phyloP scores from a whole-genome alignment of 2,113 vertebrate species.

The Collichthys lucidus region DNA sequence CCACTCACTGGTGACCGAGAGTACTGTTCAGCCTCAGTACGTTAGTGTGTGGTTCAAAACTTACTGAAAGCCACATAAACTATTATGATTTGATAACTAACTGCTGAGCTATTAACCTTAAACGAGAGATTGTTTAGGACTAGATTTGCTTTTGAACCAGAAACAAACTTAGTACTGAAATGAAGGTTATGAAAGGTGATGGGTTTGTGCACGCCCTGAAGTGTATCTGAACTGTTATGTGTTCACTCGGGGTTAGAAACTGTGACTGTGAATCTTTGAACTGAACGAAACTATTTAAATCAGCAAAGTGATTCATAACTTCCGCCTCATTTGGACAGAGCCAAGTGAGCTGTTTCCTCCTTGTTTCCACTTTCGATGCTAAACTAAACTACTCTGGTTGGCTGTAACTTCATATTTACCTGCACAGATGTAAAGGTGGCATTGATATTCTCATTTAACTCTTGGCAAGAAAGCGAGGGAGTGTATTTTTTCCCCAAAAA shows the following conservation, averaged over 20 bases:
- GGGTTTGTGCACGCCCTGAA: neutral
- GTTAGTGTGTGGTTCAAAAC: neutral
- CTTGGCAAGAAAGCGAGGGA: neutral
- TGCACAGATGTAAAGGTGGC: neutral
- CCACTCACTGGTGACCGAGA: conserved; percentile 11
- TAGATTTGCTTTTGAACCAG: neutral
- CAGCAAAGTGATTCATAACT: conserved; percentile 37
- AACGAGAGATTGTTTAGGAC: neutral
- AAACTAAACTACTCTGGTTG: neutral
- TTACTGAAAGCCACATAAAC: neutral
- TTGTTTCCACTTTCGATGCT: conserved; percentile 26
- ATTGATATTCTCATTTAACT: neutral
- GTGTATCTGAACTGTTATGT: neutral
- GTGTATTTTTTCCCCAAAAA: neutral
- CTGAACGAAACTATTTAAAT: conserved; percentile 6
- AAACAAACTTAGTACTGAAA: neutral
- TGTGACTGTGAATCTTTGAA: neutral
- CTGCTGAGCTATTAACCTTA: neutral
- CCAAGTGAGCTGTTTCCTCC: neutral
- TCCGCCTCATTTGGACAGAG: conserved; percentile 2
- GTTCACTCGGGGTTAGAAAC: neutral
- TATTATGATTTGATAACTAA: neutral
- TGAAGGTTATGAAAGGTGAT: neutral
- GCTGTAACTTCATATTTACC: neutral
- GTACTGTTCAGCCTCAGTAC: neutral